Conservation (phyloP, 2,797 vertebrate genomes). For the Sebastes itinus region DNA sequence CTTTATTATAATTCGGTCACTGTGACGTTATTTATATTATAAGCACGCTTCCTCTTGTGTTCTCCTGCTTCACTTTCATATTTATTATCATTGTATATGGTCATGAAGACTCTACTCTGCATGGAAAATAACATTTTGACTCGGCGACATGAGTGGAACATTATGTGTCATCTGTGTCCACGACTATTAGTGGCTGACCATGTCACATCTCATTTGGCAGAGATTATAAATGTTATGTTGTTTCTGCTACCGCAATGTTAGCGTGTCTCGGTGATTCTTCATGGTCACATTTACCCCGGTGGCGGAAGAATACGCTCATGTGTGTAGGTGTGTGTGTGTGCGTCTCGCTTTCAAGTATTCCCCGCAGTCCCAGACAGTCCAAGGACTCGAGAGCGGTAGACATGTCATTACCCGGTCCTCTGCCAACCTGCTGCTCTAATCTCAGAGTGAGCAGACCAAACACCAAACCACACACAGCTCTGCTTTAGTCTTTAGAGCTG, state of each 20-base stretch:
- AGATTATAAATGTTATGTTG: conserved; percentile 50
- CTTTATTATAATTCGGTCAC: not conserved
- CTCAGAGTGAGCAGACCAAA: conserved; percentile 76
- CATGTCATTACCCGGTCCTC: conserved; percentile 79
- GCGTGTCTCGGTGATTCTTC: conserved; percentile 34
- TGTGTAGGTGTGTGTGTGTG: conserved; percentile 15
- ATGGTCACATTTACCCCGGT: conserved; percentile 35
- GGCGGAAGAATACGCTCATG: conserved; percentile 11
- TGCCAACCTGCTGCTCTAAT: conserved; percentile 78
- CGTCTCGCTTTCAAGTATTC: conserved; percentile 48
- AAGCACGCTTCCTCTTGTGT: not conserved
- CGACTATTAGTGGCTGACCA: conserved; percentile 51
- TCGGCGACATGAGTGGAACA: conserved; percentile 38
- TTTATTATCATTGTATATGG: conserved; percentile 7
- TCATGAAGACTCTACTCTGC: conserved; percentile 1
- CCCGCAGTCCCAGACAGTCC: conserved; percentile 71
- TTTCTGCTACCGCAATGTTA: conserved; percentile 53
- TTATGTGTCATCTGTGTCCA: conserved; percentile 48
- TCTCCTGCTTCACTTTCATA: not conserved
- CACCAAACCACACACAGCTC: conserved; percentile 76
- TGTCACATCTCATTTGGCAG: conserved; percentile 65
- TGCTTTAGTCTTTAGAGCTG: conserved; percentile 69
- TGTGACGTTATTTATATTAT: not conserved
- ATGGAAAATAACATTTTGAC: conserved; percentile 39
- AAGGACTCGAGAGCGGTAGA: conserved; percentile 75